Conservation (phyloP, 2,888 invertebrate genomes). For the Drosophila robusta region DNA sequence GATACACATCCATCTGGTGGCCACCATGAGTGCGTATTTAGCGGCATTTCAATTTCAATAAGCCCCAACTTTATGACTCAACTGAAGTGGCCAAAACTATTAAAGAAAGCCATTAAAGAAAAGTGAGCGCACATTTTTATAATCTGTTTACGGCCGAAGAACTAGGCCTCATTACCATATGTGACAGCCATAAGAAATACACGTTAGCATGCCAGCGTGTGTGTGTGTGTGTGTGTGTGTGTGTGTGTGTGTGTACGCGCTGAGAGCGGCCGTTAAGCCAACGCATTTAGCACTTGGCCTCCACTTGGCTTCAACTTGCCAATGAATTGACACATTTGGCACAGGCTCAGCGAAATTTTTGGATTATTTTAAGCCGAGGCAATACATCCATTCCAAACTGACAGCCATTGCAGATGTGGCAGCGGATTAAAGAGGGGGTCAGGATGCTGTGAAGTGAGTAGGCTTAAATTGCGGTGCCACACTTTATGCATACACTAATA, state of each 20-base stretch:
- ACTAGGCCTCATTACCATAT: constrained; percentile 82
- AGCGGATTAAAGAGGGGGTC: too few relatives aligned
- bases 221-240: too few relatives aligned
- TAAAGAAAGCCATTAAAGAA: constrained; percentile 50
- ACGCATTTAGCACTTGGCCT: constrained; percentile 62
- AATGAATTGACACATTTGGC: constrained; percentile 71
- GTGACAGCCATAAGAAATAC: constrained; percentile 45
- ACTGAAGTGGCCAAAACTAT: constrained; percentile 26
- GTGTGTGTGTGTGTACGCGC: not conserved
- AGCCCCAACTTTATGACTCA: constrained; percentile 54
- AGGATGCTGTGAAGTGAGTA: too few relatives aligned
- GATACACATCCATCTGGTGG: constrained; percentile 10
- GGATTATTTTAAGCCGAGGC: constrained; percentile 16
- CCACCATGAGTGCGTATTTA: constrained; percentile 57
- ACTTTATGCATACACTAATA: too few relatives aligned
- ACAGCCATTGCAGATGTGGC: constrained; percentile 28
- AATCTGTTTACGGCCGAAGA: constrained; percentile 69
- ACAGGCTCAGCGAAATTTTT: constrained; percentile 40
- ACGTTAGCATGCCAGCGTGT: constrained; percentile 8
- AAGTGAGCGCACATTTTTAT: constrained; percentile 55
- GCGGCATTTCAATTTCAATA: constrained; percentile 33
- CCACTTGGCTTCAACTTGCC: constrained; percentile 28
- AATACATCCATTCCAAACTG: constrained; percentile 22
- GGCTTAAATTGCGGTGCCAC: constrained; percentile 8
- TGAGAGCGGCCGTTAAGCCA: constrained; percentile 45